Percentiles rank a stretch among this genome's conserved stretches.
Conservation (phyloP, 1,140 invertebrate genomes). For the Potamilus streckersoni region DNA sequence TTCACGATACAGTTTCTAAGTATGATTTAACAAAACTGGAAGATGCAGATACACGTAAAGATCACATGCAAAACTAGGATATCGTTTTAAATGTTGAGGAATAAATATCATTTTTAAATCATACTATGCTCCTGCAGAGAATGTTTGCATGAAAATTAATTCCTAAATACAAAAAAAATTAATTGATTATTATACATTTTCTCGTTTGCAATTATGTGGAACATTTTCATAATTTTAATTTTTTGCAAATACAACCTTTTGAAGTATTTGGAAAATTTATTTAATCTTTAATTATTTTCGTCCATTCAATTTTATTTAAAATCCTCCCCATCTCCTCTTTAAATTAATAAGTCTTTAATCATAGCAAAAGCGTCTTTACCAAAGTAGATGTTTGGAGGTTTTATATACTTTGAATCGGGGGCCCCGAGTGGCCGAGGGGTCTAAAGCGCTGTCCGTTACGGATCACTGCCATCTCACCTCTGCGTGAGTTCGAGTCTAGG, state of each 20-base stretch:
- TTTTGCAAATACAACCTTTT: slow-evolving; percentile 17
- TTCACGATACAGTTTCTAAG: too few relatives aligned
- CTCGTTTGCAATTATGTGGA: slow-evolving; percentile 1
- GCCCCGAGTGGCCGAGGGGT: too few relatives aligned
- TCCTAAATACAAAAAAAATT: too few relatives aligned
- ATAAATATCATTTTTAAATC: slow-evolving; percentile 12
- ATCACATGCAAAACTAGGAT: slow-evolving; percentile 1
- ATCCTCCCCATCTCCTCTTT: too few relatives aligned
- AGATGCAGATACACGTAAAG: neutral
- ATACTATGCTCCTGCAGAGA: slow-evolving; percentile 2
- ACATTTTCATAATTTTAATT: slow-evolving; percentile 3
- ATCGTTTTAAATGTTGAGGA: slow-evolving; percentile 8
- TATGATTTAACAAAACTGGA: too few relatives aligned
- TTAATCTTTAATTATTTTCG: slow-evolving; percentile 1
- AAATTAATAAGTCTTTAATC: neutral
- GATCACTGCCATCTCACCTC: too few relatives aligned
- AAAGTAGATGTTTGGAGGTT: slow-evolving; percentile 6
- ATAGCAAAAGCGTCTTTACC: neutral
- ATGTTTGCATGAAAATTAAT: too few relatives aligned
- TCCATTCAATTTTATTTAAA: too few relatives aligned
- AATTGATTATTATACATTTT: neutral
- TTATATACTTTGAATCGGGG: neutral
- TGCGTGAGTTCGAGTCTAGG: too few relatives aligned
- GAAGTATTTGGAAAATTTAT: slow-evolving; percentile 3
- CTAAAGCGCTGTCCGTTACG: too few relatives aligned